Conservation (phyloP, 2,113 vertebrate genomes). For the Tragelaphus buxtoni region DNA sequence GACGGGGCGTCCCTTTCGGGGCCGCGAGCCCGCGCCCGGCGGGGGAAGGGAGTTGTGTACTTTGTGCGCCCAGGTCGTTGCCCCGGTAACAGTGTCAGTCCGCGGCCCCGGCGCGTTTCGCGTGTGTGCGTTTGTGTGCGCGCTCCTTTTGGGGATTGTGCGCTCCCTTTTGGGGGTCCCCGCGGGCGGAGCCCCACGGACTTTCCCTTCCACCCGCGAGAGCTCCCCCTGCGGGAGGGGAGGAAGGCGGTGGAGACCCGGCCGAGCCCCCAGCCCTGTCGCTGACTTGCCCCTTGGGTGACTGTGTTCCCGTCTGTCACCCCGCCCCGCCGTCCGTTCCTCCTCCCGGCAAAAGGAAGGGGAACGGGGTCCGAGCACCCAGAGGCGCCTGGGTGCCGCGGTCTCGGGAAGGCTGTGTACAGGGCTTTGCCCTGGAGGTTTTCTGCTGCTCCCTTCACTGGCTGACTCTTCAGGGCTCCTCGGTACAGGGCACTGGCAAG, state of each 20-base stretch:
- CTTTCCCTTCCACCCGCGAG: not conserved
- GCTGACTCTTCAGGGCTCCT: not conserved
- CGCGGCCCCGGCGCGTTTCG: not conserved
- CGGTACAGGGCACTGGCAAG: rapidly evolving
- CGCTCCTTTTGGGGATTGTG: no score
- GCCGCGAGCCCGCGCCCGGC: not conserved
- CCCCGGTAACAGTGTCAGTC: conserved; percentile 26
- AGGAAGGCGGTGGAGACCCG: not conserved
- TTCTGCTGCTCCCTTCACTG: not conserved
- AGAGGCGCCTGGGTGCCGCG: not conserved
- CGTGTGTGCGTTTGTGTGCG: not conserved
- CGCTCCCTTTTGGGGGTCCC: not conserved
- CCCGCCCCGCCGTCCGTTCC: no score
- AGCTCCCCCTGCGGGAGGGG: rapidly evolving
- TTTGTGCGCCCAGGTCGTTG: not conserved
- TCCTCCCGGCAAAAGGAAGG: no score
- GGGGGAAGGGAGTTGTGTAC: not conserved
- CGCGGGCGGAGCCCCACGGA: not conserved
- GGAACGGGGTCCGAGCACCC: not conserved
- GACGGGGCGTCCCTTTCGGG: not conserved
- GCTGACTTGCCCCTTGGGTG: not conserved
- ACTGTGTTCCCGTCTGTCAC: not conserved
- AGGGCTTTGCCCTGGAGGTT: not conserved
- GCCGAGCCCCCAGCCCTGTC: not conserved
- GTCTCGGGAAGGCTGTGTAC: not conserved